Base-by-base conservation (phyloP, 64 coral and sea anemone species). In the Hydrozoanthus tunicans region DNA sequence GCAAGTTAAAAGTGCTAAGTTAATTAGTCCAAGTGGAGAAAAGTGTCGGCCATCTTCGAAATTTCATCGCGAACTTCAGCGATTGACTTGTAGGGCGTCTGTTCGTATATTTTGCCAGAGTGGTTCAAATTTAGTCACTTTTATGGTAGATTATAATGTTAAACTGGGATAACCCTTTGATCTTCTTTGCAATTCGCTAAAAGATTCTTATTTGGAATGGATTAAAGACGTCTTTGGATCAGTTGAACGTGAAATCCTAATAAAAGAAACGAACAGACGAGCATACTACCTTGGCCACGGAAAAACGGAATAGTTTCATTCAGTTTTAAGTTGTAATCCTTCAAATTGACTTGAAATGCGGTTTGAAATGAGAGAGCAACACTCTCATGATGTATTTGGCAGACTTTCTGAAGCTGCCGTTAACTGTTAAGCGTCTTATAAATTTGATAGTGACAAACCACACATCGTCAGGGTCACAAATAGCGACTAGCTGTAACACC, bases 31-130 rank as follows among this genome's bases (percentile, higher is more conserved):
- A 43, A 43, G 32, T 1, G 32, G 32, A 32, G 7, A 20, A 59
- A 88, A 60, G 84, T 88, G 84, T 88, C 84, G 70, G 70, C 84
- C 69, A 75, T 74, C 84, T 88, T 26, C 24, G 80, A 82, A 82
- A 82, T 63, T 63, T 82, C 69, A 75, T 43, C 69, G 61, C 53
- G 15, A 51, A 27, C 43, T 6, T 53, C 81, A 83, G 27, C 63
- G 53, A 58, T 23, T 88, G 84, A 59, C 68, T 75, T 73, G 69
- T 43, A 57, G 74, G 57, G 58, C n/a, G 10, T 72, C 56, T 72
- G 68, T 88, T 59, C 84, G 59, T 72, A 88, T 59, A 74, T 6
- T 73, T 23, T 14, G 84, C 53, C 20, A 27, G 56, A 13, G 51
- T 58, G 6, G 51, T 58, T 86, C 53, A 58, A 4, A 32, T 82